Evolutionary conservation across 37 sponge, comb jelly and placozoan species (phyloP).

Genomic region (Ephydatia muelleri): DNA sequence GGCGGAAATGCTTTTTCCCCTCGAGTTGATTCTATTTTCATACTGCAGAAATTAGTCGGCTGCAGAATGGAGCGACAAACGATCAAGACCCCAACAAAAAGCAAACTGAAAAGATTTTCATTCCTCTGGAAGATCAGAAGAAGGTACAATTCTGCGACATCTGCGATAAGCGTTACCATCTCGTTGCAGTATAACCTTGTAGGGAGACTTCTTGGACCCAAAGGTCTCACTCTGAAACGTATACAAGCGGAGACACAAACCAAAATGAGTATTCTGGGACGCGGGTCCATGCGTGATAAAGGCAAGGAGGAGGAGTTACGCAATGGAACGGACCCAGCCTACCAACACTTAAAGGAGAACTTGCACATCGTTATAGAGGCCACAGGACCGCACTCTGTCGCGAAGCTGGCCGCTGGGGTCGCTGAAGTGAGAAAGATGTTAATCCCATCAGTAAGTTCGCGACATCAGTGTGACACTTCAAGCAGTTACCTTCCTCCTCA

Average conservation of each 20-base stretch:
- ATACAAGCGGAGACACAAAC: conserved; percentile 92
- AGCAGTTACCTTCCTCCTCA: too few species aligned
- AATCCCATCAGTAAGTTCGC: conserved; percentile 85
- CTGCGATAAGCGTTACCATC: background rate
- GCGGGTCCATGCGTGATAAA: conserved; percentile 87
- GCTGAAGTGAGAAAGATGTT: conserved; percentile 94
- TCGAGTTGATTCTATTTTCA: too few species aligned
- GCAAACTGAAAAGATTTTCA: conserved; percentile 37
- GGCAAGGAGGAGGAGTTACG: conserved; percentile 92
- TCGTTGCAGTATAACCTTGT: conserved; percentile 82
- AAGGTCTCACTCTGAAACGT: conserved; percentile 88
- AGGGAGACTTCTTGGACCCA: conserved; percentile 94
- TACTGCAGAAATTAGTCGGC: conserved; percentile 34
- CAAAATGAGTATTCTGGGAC: conserved; percentile 92
- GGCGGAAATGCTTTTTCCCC: too few species aligned
- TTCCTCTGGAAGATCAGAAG: conserved; percentile 35
- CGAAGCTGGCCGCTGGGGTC: conserved; percentile 85
- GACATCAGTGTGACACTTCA: too few species aligned
- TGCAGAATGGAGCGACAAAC: conserved; percentile 13
- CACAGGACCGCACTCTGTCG: conserved; percentile 57
- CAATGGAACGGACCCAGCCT: conserved; percentile 56
- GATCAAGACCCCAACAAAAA: conserved; percentile 7
- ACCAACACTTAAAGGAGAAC: conserved; percentile 79
- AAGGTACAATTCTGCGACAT: background rate
- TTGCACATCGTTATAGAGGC: conserved; percentile 92